phyloP scores from a whole-genome alignment of 2,888 invertebrate genomes.

The Drosophila lacicola region DNA sequence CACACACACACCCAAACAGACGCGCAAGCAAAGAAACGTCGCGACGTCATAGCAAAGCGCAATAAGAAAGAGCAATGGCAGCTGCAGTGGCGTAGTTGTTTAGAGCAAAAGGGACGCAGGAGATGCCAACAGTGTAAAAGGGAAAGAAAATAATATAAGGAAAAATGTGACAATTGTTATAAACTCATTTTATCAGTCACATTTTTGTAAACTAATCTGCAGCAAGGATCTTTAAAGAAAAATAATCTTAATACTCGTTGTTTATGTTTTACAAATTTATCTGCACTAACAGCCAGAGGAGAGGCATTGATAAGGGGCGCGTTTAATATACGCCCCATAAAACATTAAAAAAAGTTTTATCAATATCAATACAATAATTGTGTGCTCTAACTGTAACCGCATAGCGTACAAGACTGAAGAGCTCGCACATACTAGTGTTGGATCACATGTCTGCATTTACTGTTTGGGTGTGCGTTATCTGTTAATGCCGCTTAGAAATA shows the following conservation, averaged over 20 bases:
- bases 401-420: slow-evolving; percentile 33
- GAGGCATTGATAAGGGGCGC: slow-evolving; percentile 53
- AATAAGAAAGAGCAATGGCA: slow-evolving; percentile 61
- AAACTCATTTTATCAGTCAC: too few relatives aligned
- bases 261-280: neutral
- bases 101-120: neutral
- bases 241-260: neutral
- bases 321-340: slow-evolving; percentile 54
- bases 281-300: slow-evolving; percentile 8
- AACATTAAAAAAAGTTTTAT: slow-evolving; percentile 57
- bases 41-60: slow-evolving; percentile 50
- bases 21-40: slow-evolving; percentile 38
- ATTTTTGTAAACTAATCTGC: neutral
- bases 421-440: slow-evolving; percentile 20
- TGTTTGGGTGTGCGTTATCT: slow-evolving; percentile 51
- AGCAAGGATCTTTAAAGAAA: slow-evolving; percentile 20
- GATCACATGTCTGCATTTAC: slow-evolving; percentile 9
- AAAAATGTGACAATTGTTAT: too few relatives aligned
- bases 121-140: neutral
- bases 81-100: slow-evolving; percentile 55
- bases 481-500: slow-evolving; percentile 27
- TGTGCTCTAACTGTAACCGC: slow-evolving; percentile 22
- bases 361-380: slow-evolving; percentile 53
- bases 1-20: slow-evolving; percentile 20
- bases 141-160: neutral